Evolutionary conservation across 2,797 vertebrate species (phyloP), one percentile per base, ranked within the genome.

Genomic region (Gobionotothen gibberifrons): DNA sequence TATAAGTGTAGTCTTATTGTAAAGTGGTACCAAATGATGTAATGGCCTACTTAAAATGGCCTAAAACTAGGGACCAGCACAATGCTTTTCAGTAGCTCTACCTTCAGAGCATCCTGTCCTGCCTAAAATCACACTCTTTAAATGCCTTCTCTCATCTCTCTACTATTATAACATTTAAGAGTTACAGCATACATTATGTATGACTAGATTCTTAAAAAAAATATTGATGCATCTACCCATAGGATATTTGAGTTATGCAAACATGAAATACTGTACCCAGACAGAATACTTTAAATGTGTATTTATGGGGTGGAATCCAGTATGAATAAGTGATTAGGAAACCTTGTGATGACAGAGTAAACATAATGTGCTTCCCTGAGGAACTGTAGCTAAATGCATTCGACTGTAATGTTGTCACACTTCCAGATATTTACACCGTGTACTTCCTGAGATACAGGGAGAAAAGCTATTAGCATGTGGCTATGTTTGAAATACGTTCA

Each of bases 281-380:
- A 17, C 49, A 32, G 39, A 59, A n/a, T 46, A 39, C 56, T 43
- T 69, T 13, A 39, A 26, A 39, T 39, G 1, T 44, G 26, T 16
- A 54, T 22, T 17, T 17, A 32, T 59, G 44, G 4, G 0, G 17
- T 47, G 29, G 19, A 43, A 51, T 54, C 22, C 55, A 14, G 7
- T 43, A 22, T 51, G 15, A 83, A 85, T 80, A 76, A 83, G 79
- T 68, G 52, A 77, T 39, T 42, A 58, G 14, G 66, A 8, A 14
- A 54, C 36, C n/a, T 19, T 57, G 64, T 21, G 29, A 62, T 59
- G 69, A 49, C 44, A 9, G 47, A 62, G 69, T 64, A 64, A 63
- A 69, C 36, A 59, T 76, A 72, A 78, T 78, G 76, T 61, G 74
- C 3, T 21, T 76, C 7, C 32, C 48, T 78, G 68, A 72, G 53